phyloP scores from a whole-genome alignment of 2,888 invertebrate species.

The Pedicia rivosa region DNA sequence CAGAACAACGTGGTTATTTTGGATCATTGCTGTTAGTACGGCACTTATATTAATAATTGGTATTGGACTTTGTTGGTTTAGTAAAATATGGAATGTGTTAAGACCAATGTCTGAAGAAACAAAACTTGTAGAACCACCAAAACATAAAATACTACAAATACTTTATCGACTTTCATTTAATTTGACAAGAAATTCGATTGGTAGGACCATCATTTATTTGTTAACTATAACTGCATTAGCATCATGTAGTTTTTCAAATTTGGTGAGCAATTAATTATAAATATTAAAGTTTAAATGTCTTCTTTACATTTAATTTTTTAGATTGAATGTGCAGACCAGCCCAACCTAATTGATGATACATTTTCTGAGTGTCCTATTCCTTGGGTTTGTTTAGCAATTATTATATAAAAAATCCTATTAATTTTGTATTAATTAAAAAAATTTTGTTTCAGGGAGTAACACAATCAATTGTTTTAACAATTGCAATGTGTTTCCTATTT shows the following conservation, averaged over 20 bases:
- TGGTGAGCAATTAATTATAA: too few species aligned
- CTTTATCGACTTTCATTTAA: conserved; percentile 43
- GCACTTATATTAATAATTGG: conserved; percentile 37
- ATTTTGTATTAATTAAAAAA: too few species aligned
- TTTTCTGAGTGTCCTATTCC: too few species aligned
- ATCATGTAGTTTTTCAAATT: too few species aligned
- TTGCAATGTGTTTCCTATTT: conserved; percentile 67
- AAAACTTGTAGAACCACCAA: conserved; percentile 27
- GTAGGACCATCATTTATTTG: conserved; percentile 49
- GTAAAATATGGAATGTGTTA: conserved; percentile 46
- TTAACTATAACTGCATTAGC: conserved; percentile 35
- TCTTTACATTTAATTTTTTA: too few species aligned
- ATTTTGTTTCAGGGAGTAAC: conserved; percentile 36
- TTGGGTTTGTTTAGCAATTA: too few species aligned
- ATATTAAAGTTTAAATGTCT: too few species aligned
- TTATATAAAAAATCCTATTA: not conserved
- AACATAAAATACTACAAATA: conserved; percentile 33
- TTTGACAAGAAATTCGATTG: conserved; percentile 44
- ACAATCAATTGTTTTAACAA: conserved; percentile 36
- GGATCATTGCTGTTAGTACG: conserved; percentile 32
- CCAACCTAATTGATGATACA: too few species aligned
- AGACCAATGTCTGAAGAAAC: conserved; percentile 13
- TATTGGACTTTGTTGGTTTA: conserved; percentile 59
- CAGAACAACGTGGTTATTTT: conserved; percentile 26
- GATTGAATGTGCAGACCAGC: too few species aligned